phyloP scores from a whole-genome alignment of 2,113 vertebrate species.

The Eudyptes chrysolophus region DNA sequence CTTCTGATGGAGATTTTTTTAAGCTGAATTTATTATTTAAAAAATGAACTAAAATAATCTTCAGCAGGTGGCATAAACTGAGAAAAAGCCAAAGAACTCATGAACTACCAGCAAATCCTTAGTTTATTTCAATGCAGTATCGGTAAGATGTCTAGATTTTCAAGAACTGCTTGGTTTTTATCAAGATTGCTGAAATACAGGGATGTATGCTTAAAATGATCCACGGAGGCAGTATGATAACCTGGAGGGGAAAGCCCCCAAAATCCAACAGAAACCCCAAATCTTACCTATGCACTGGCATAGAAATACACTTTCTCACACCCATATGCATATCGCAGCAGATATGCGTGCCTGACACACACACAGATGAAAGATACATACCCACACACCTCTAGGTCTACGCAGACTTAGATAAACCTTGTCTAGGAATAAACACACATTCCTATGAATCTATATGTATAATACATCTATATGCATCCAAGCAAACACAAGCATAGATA shows the following conservation, averaged over 20 bases:
- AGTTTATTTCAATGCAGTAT: neutral
- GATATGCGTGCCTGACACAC: neutral
- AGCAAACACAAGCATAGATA: neutral
- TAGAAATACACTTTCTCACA: neutral
- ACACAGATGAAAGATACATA: neutral
- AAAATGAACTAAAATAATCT: neutral
- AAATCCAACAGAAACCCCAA: neutral
- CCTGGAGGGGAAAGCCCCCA: neutral
- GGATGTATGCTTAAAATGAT: neutral
- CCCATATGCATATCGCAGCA: neutral
- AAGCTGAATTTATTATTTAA: neutral
- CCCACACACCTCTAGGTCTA: neutral
- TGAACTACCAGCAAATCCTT: neutral
- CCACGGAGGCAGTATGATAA: neutral
- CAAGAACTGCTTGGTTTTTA: neutral
- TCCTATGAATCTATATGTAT: neutral
- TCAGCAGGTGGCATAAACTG: conserved; percentile 10
- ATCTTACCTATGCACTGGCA: neutral
- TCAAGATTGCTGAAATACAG: neutral
- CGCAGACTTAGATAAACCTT: neutral
- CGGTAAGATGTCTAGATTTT: neutral
- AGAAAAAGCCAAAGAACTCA: conserved; percentile 13
- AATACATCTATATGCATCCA: neutral
- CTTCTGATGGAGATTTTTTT: neutral
- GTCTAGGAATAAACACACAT: neutral